These are phyloP conservation scores for Morone chrysops DNA, from an alignment of 2,113 vertebrate genomes.

Conservation along the genomic window DNA sequence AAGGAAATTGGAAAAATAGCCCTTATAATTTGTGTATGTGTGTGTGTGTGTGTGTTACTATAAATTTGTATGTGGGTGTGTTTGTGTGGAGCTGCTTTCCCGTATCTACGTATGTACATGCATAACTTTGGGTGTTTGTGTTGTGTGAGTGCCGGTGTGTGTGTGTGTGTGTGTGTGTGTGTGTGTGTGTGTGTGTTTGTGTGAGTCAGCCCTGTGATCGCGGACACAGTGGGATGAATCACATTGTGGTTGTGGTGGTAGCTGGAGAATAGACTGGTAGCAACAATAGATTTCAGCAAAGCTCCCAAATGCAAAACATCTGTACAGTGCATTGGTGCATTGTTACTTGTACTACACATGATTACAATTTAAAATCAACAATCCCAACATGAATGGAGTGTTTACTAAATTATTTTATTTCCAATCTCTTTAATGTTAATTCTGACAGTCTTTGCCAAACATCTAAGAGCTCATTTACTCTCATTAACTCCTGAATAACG, in stretches of 20 bases:
- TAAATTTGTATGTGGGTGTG: constrained; percentile 40
- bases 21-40: neutral
- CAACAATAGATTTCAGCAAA: constrained; percentile 46
- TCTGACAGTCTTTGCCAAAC: neutral
- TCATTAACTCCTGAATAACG: neutral
- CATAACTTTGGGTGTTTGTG: constrained; percentile 16
- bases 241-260: constrained; percentile 41
- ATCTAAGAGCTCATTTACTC: constrained; percentile 18
- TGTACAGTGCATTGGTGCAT: neutral
- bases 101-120: constrained; percentile 5
- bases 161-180: constrained; percentile 35
- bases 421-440: constrained; percentile 15
- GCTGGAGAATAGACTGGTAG: constrained; percentile 50
- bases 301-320: constrained; percentile 60
- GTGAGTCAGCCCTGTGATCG: constrained; percentile 75
- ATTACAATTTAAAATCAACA: constrained; percentile 5
- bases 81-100: constrained; percentile 22
- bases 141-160: neutral
- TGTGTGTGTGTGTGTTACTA: neutral
- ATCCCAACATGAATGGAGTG: neutral
- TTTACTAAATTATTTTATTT: constrained; percentile 21
- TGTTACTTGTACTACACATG: constrained; percentile 11
- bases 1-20: neutral
- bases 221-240: constrained; percentile 66
- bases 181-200: constrained; percentile 30